A percentile compares a stretch with the other conserved stretches of the same genome.
Evolutionary conservation across 2,797 vertebrate species (phyloP).

Genomic region (Sternarchorhynchus goeldii): DNA sequence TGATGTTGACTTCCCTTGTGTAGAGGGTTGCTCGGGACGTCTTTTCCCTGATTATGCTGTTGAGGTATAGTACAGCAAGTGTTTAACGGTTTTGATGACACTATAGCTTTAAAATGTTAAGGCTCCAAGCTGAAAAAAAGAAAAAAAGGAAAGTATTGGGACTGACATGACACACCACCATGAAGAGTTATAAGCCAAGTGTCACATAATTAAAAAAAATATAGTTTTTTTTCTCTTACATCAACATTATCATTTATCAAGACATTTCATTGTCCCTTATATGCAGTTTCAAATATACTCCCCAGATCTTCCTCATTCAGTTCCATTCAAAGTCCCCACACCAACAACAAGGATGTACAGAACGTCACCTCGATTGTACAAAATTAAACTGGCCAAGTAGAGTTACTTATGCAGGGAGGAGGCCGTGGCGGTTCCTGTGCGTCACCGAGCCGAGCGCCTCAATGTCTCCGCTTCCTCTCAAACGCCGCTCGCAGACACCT

Average conservation of each 20-base stretch:
- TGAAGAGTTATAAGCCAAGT: slow-evolving; percentile 65
- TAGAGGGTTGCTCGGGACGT: slow-evolving; percentile 60
- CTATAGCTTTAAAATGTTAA: slow-evolving; percentile 70
- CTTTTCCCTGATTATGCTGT: slow-evolving; percentile 73
- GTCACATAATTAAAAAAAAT: slow-evolving; percentile 68
- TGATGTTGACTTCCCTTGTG: slow-evolving; percentile 65
- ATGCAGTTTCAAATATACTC: slow-evolving; percentile 66
- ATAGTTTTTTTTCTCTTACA: slow-evolving; percentile 60
- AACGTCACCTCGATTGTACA: slow-evolving; percentile 65
- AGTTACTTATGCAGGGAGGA: slow-evolving; percentile 68
- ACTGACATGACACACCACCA: slow-evolving; percentile 50
- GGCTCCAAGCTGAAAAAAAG: slow-evolving; percentile 65
- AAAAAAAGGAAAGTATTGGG: slow-evolving; percentile 46
- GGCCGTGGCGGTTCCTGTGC: slow-evolving; percentile 58
- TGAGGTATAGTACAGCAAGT: slow-evolving; percentile 69
- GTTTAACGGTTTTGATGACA: slow-evolving; percentile 59
- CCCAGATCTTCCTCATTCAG: slow-evolving; percentile 62
- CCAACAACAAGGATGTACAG: slow-evolving; percentile 58
- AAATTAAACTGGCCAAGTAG: slow-evolving; percentile 77
- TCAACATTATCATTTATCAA: slow-evolving; percentile 68
- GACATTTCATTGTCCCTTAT: slow-evolving; percentile 69
- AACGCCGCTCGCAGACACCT: slow-evolving; percentile 66
- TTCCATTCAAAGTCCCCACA: slow-evolving; percentile 58
- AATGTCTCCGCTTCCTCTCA: slow-evolving; percentile 31
- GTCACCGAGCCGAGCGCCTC: slow-evolving; percentile 71